Percentiles rank a stretch among this genome's conserved stretches.
These are phyloP conservation scores for Ara ararauna DNA, from an alignment of 2,797 vertebrate genomes.

Conservation along the genomic window DNA sequence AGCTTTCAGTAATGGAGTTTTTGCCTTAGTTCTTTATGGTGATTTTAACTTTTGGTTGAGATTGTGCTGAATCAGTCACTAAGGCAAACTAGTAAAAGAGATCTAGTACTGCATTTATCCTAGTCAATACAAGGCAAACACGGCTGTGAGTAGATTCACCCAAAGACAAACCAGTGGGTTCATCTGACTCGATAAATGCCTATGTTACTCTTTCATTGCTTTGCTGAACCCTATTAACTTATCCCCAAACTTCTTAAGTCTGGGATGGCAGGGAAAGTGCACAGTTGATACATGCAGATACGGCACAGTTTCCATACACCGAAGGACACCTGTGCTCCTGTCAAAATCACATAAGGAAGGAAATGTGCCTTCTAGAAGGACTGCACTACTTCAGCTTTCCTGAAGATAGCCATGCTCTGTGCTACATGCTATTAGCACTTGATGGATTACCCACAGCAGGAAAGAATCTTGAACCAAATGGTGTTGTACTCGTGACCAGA, in stretches of 20 bases:
- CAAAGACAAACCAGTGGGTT: not conserved
- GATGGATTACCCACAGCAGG: not conserved
- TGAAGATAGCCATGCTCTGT: fast-evolving
- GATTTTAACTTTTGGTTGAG: not conserved
- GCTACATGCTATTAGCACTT: not conserved
- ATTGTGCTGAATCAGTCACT: not conserved
- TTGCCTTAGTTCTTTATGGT: not conserved
- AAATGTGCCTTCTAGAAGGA: not conserved
- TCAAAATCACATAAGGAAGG: not conserved
- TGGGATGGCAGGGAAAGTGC: not conserved
- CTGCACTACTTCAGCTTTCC: not conserved
- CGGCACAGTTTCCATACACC: fast-evolving
- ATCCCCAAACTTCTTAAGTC: not conserved
- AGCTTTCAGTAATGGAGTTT: not conserved
- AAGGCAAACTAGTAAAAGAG: not conserved
- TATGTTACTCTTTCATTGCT: not conserved
- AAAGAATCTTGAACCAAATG: not conserved
- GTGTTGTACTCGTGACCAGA: not conserved
- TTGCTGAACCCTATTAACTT: not conserved
- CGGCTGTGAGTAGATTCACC: not conserved
- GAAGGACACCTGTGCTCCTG: not conserved
- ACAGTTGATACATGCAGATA: not conserved
- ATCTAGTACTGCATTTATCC: not conserved
- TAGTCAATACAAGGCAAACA: not conserved
- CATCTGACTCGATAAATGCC: not conserved